Percentiles rank a stretch among this genome's conserved stretches.
phyloP scores from a whole-genome alignment of 92 coral and sea anemone species.

The Siderastrea radians region DNA sequence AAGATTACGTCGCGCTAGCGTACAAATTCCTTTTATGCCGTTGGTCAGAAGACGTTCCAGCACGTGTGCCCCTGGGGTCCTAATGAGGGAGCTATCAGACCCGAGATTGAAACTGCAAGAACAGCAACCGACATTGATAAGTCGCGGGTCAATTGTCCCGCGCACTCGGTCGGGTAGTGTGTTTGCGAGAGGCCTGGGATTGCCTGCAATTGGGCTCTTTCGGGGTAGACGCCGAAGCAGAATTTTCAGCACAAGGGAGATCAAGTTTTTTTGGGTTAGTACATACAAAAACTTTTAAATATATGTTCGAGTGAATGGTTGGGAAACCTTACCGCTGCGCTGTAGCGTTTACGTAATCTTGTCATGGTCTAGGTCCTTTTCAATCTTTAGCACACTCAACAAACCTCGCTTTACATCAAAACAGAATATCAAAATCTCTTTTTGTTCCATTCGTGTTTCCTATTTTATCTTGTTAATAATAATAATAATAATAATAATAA shows the following conservation, averaged over 20 bases:
- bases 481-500: no score
- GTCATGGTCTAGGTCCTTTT: no score
- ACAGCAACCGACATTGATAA: neutral
- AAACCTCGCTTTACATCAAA: no score
- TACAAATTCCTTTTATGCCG: neutral
- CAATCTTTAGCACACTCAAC: no score
- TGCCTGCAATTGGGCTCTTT: neutral
- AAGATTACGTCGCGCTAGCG: neutral
- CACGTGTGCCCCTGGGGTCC: no score
- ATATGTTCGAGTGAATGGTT: no score
- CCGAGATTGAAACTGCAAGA: neutral
- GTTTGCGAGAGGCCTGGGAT: slow-evolving; percentile 8
- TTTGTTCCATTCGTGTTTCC: no score
- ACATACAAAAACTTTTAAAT: neutral
- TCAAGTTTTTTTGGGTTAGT: slow-evolving; percentile 20
- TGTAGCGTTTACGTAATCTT: no score
- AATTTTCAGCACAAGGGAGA: slow-evolving; percentile 1
- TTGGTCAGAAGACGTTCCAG: neutral
- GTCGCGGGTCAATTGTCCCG: neutral
- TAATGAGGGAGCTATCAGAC: neutral
- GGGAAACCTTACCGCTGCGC: no score
- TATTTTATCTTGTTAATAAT: no score
- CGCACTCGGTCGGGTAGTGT: slow-evolving; percentile 7
- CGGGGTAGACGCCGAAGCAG: slow-evolving; percentile 8
- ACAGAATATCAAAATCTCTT: no score